Evolutionary conservation across 2,113 vertebrate species (phyloP).

Genomic region (Siniperca knerii): DNA sequence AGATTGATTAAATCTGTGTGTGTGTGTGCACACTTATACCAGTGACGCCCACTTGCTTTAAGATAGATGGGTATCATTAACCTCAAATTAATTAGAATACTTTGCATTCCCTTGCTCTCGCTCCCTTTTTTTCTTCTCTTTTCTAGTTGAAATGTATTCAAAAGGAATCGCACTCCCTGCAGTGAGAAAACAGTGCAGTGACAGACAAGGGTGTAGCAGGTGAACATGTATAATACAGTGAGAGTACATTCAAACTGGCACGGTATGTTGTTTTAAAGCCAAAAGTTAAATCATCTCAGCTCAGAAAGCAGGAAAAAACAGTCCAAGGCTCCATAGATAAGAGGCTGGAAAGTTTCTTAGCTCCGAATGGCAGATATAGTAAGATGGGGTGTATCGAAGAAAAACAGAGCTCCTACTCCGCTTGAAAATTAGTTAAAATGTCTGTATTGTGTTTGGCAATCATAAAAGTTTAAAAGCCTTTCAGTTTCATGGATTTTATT

Average conservation of each 20-base stretch:
- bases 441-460: neutral
- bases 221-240: neutral
- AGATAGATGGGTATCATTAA: constrained; percentile 50
- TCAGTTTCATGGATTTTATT: neutral
- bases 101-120: neutral
- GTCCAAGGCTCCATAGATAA: neutral
- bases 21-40: neutral
- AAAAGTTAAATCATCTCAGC: constrained; percentile 24
- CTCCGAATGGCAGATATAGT: neutral
- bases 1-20: constrained; percentile 41
- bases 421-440: neutral
- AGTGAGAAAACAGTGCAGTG: neutral
- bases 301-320: neutral
- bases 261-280: constrained; percentile 2
- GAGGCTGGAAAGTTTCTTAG: constrained; percentile 15
- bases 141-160: neutral
- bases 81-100: constrained; percentile 47
- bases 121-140: neutral
- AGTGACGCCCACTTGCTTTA: constrained; percentile 28
- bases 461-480: neutral
- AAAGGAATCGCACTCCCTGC: neutral
- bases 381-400: neutral
- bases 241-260: neutral
- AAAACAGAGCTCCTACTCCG: neutral
- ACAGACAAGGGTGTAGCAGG: neutral